Evolutionary conservation across 2,113 vertebrate genomes (phyloP).

Genomic region (Sinocyclocheilus maitianheensis): DNA sequence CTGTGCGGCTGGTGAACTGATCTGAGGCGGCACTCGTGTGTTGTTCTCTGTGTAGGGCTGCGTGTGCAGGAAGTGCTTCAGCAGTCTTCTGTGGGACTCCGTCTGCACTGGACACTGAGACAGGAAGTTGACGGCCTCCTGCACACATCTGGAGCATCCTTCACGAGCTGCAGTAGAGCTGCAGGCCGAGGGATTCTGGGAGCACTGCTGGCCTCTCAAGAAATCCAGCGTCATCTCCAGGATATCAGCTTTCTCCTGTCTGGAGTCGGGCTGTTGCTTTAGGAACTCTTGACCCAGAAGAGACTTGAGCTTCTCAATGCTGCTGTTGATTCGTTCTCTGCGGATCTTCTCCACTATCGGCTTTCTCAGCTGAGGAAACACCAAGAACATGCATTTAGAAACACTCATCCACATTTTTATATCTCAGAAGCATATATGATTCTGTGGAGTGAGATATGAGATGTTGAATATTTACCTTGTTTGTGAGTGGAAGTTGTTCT

Average conservation of each 20-base stretch:
- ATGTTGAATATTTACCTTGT: constrained; percentile 71
- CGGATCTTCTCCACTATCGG: constrained; percentile 63
- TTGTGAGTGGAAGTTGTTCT: constrained; percentile 68
- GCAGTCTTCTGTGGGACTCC: constrained; percentile 47
- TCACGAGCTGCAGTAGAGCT: constrained; percentile 33
- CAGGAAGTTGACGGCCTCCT: constrained; percentile 57
- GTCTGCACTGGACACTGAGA: constrained; percentile 47
- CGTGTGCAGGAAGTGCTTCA: constrained; percentile 47
- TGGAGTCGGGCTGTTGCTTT: constrained; percentile 76
- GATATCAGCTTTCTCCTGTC: constrained; percentile 80
- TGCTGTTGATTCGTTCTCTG: constrained; percentile 65
- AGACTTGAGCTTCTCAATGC: constrained; percentile 62
- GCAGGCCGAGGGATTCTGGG: constrained; percentile 57
- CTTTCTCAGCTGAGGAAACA: constrained; percentile 72
- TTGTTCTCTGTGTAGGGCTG: constrained; percentile 18
- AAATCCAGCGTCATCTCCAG: constrained; percentile 72
- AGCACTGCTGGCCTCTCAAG: constrained; percentile 35
- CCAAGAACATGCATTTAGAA: constrained; percentile 3
- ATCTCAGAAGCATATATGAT: not conserved
- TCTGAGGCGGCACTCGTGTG: constrained; percentile 19
- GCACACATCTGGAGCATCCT: constrained; percentile 56
- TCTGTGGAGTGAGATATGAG: no score
- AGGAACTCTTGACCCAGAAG: constrained; percentile 68
- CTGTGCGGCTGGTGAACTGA: constrained; percentile 44
- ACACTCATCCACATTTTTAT: not conserved